Conservation (phyloP, 2,888 invertebrate genomes). For the Sesamia inferens region DNA sequence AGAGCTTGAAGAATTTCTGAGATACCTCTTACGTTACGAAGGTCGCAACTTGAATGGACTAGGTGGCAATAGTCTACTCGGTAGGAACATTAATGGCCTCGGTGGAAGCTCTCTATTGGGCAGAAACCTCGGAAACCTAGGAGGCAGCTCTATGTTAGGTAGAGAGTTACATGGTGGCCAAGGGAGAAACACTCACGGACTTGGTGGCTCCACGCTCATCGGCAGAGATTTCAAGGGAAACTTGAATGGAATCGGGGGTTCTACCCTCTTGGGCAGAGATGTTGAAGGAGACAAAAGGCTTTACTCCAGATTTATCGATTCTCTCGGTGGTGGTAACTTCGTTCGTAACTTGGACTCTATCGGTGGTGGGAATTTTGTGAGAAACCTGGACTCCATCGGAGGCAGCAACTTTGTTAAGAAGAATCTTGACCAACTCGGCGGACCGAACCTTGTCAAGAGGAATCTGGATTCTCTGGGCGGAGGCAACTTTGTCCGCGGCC, state of each 20-base stretch:
- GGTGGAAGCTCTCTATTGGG: slow-evolving; percentile 69
- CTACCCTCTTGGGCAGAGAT: slow-evolving; percentile 70
- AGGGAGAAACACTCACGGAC: slow-evolving; percentile 66
- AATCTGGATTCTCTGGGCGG: slow-evolving; percentile 85
- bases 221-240: slow-evolving; percentile 63
- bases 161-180: slow-evolving; percentile 69
- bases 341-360: slow-evolving; percentile 83
- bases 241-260: slow-evolving; percentile 71
- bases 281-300: slow-evolving; percentile 68
- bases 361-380: slow-evolving; percentile 85
- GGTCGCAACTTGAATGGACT: slow-evolving; percentile 68
- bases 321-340: slow-evolving; percentile 82
- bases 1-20: slow-evolving; percentile 79
- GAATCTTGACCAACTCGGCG: slow-evolving; percentile 84
- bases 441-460: slow-evolving; percentile 83
- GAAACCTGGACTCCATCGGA: slow-evolving; percentile 82
- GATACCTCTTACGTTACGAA: slow-evolving; percentile 76
- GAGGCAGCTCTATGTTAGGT: slow-evolving; percentile 68
- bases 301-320: slow-evolving; percentile 73
- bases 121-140: slow-evolving; percentile 66
- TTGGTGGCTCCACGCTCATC: slow-evolving; percentile 66
- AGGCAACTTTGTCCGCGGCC: slow-evolving; percentile 82
- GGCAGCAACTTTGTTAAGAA: slow-evolving; percentile 85
- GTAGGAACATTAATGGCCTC: slow-evolving; percentile 53
- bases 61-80: slow-evolving; percentile 59